Percentiles rank a stretch among this genome's conserved stretches.
Evolutionary conservation across 2,888 invertebrate species (phyloP).

Genomic region (Pyrgus malvae): DNA sequence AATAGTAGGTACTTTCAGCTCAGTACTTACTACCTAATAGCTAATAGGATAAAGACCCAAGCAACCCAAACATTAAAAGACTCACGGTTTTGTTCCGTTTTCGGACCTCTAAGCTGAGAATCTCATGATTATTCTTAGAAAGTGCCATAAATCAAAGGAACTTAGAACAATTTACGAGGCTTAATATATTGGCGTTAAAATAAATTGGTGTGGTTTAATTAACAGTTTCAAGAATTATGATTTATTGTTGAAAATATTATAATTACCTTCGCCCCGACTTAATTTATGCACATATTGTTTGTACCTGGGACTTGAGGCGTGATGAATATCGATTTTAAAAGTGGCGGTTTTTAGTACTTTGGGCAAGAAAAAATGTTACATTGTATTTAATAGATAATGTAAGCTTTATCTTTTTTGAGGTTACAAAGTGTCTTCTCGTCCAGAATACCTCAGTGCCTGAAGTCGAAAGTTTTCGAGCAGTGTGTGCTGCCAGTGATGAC

Average conservation of each 20-base stretch:
- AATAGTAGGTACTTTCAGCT: too few relatives aligned
- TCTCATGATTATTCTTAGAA: constrained; percentile 47
- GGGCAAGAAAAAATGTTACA: too few relatives aligned
- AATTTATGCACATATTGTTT: constrained; percentile 11
- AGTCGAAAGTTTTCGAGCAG: too few relatives aligned
- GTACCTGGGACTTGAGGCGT: background rate
- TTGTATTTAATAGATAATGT: too few relatives aligned
- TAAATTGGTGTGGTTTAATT: constrained; percentile 67
- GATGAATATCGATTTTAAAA: background rate
- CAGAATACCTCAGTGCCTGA: too few relatives aligned
- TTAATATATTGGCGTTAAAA: constrained; percentile 56
- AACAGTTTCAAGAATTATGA: constrained; percentile 59
- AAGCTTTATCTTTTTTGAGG: too few relatives aligned
- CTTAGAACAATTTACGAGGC: constrained; percentile 47
- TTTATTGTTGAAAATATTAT: constrained; percentile 48
- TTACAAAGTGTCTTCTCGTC: too few relatives aligned
- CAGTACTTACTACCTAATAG: too few relatives aligned
- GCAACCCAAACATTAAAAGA: too few relatives aligned
- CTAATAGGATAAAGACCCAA: too few relatives aligned
- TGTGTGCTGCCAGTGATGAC: too few relatives aligned
- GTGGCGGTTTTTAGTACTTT: too few relatives aligned
- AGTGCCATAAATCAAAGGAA: constrained; percentile 64
- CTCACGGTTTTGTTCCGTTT: constrained; percentile 6
- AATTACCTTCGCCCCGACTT: constrained; percentile 22
- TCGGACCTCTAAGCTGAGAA: background rate